Evolutionary conservation across 2,113 vertebrate genomes (phyloP), one percentile per base, ranked within the genome.

Genomic region (Mirza zaza): DNA sequence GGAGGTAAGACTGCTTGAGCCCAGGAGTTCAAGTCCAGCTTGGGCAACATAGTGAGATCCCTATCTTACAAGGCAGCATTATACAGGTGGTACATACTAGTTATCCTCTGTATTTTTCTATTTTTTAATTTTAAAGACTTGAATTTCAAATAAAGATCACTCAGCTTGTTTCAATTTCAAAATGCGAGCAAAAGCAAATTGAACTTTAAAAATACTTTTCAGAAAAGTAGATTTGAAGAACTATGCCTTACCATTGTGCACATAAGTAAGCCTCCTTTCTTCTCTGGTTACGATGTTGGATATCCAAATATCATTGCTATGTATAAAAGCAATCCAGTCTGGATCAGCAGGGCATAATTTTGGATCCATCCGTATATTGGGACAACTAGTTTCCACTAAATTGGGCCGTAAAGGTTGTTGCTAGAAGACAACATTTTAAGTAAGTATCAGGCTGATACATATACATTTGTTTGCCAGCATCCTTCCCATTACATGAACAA

Each of bases 281-380:
- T 99, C 99, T 90, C 98, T 98, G 36, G 98, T 99, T 96, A 98
- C 97, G 25, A 99, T 98, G 77, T 99, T 99, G 36, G 98, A 98
- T 90, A 99, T 96, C 99, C 99, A 99, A 93, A 99, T 98, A 87
- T 99, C 99, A 71, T 98, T 99, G 98, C 99, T 98, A 10, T 99
- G 99, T 95, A 99, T 98, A 97, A 99, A 99, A 0, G 99, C 99
- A 98, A 99, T 98, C 99, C 99, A 99, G 90, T 98, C 98, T 88
- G 99, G 98, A 97, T 99, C 99, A 94, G 98, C 98, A 36, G 99
- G 99, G 96, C 99, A 99, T 55, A 99, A 97, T 94, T 99, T 99
- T 90, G 99, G 99, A 98, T 99, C 99, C 99, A 99, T 99, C 67
- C 99, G 98, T 97, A 99, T 99, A 77, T 99, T 99, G n/a, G 99